Percentiles rank a stretch among this genome's conserved stretches.
Conservation (phyloP, 2,113 vertebrate species). For the Phalacrocorax brasilianus region DNA sequence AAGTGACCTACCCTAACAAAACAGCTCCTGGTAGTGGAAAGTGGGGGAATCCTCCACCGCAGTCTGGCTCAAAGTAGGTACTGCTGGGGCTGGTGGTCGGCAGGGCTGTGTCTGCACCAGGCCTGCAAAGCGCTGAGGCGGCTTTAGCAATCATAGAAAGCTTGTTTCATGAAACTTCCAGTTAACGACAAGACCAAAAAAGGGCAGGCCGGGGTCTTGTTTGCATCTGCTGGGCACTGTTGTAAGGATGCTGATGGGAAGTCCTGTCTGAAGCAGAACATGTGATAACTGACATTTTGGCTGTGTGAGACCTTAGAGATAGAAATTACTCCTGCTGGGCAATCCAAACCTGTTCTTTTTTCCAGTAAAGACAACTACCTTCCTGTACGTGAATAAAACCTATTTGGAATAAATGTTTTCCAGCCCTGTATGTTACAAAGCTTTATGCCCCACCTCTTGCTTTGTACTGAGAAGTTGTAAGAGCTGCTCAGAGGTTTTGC, state of each 20-base stretch:
- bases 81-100: background rate
- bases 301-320: background rate
- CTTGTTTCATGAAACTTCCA: background rate
- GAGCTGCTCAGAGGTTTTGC: background rate
- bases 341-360: background rate
- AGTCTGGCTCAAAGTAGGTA: background rate
- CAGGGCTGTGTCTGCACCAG: fast-evolving
- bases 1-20: background rate
- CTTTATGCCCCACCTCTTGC: background rate
- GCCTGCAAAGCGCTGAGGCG: background rate
- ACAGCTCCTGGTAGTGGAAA: background rate
- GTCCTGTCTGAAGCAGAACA: background rate
- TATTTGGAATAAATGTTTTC: background rate
- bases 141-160: fast-evolving
- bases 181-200: background rate
- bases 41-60: too few species aligned
- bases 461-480: background rate
- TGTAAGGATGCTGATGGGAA: background rate
- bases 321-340: background rate
- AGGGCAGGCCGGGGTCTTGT: background rate
- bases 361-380: background rate
- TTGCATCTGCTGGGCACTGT: background rate
- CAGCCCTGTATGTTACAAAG: background rate
- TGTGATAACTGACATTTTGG: background rate
- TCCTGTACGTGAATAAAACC: background rate